phyloP scores from a whole-genome alignment of 2,888 invertebrate species.

The Taenaris catops region DNA sequence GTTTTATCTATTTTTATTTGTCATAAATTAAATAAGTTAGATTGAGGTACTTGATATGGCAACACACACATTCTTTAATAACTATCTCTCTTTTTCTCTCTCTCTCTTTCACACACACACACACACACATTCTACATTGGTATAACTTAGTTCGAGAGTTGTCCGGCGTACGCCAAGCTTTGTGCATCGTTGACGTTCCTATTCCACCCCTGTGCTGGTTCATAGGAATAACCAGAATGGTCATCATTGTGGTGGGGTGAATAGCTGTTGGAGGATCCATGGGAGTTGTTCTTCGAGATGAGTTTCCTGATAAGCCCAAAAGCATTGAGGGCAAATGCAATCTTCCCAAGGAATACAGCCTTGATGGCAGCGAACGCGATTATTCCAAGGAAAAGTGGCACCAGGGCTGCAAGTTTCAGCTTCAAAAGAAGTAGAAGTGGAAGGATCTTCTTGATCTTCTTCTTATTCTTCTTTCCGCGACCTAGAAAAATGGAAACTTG shows the following conservation, averaged over 20 bases:
- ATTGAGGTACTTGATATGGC: constrained; percentile 57
- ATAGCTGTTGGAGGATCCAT: constrained; percentile 79
- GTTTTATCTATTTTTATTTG: constrained; percentile 28
- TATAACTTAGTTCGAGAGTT: constrained; percentile 41
- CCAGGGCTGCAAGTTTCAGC: constrained; percentile 86
- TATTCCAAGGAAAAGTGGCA: constrained; percentile 86
- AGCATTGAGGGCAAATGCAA: constrained; percentile 88
- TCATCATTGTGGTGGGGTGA: constrained; percentile 81
- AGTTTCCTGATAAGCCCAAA: constrained; percentile 84
- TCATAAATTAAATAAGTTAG: constrained; percentile 42
- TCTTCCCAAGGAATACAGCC: constrained; percentile 90
- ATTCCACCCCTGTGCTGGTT: constrained; percentile 81
- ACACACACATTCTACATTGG: constrained; percentile 30
- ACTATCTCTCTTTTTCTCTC: too few relatives aligned
- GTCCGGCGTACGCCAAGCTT: constrained; percentile 82
- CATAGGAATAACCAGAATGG: constrained; percentile 75
- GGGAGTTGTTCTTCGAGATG: constrained; percentile 78
- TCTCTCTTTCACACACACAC: too few relatives aligned
- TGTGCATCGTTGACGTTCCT: constrained; percentile 83
- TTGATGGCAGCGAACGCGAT: constrained; percentile 90
- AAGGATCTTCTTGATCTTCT: constrained; percentile 87
- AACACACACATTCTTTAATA: constrained; percentile 39
- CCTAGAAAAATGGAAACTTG: constrained; percentile 80
- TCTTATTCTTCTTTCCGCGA: constrained; percentile 85
- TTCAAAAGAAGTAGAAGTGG: constrained; percentile 88